Evolutionary conservation across 2,797 vertebrate genomes (phyloP), one percentile per base, ranked within the genome.

Genomic region (Sebastolobus altivelis): DNA sequence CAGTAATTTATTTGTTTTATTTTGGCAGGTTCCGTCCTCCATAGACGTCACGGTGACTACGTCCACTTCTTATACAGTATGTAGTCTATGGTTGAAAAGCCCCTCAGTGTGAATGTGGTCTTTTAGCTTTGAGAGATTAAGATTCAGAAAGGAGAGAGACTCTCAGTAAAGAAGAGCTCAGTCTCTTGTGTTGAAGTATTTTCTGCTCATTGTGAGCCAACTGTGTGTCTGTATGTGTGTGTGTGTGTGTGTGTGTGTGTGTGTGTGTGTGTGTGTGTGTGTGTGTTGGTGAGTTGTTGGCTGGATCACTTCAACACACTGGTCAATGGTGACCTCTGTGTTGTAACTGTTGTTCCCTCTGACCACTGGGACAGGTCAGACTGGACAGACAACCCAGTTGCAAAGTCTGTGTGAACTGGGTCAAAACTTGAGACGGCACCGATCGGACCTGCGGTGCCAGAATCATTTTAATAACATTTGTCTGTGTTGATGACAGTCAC

Each of bases 401-500:
- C 38, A 46, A 1, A 14, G 49, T 58, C 43, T 72, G 38, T 73
- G 65, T 71, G 65, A 88, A 86, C 63, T 58, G 83, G 83, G 71
- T 80, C 86, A 71, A 11, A 72, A 65, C 61, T 8, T 10, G 2
- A 40, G 52, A 37, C 13, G n/a, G 5, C 27, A 22, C 33, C 35
- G 10, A 20, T 31, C 8, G 0, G 29, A 61, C 11, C 65, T 29
- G 52, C 27, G 6, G 9, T n/a, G 59, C 31, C 5, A 27, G 1
- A 25, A 58, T 59, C 13, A 25, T 62, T 67, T 54, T 22, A n/a
- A 56, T 14, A 18, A 40, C 40, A 12, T 13, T 31, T 56, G 11
- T 60, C 25, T 16, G 8, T 6, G 31, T 27, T 40, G 14, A 12
- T 2, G 40, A 62, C 56, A 2, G 18, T 52, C 16, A 8, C 61